Percentiles rank a stretch among this genome's conserved stretches.
These are phyloP conservation scores for Tautogolabrus adspersus DNA, from an alignment of 2,113 vertebrate genomes.

Conservation along the genomic window DNA sequence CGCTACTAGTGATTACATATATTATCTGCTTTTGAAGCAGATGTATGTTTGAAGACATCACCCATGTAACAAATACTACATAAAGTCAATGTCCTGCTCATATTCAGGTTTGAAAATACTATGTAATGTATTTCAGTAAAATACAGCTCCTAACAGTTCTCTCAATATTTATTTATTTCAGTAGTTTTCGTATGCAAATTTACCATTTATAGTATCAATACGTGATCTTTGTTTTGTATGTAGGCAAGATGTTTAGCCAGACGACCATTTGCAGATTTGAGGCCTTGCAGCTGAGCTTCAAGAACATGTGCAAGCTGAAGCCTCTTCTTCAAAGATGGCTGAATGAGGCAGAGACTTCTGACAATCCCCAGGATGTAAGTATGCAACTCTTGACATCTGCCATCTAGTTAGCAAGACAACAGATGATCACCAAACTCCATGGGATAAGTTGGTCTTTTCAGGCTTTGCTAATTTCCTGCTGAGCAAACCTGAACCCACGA, in stretches of 20 bases:
- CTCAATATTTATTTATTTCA: too few relatives aligned
- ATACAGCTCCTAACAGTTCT: too few relatives aligned
- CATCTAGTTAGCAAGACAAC: slow-evolving; percentile 60
- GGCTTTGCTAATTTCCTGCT: slow-evolving; percentile 30
- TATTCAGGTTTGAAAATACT: too few relatives aligned
- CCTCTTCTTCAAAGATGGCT: slow-evolving; percentile 87
- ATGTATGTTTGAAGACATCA: too few relatives aligned
- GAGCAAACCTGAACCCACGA: slow-evolving; percentile 6
- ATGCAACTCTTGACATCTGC: slow-evolving; percentile 39
- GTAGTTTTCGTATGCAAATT: too few relatives aligned
- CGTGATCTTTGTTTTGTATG: not conserved
- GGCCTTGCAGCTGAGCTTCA: slow-evolving; percentile 87
- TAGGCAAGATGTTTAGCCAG: slow-evolving; percentile 90
- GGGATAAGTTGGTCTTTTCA: slow-evolving; percentile 16
- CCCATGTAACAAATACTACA: too few relatives aligned
- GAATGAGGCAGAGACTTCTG: slow-evolving; percentile 83
- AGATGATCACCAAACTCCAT: slow-evolving; percentile 7
- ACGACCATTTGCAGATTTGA: slow-evolving; percentile 89
- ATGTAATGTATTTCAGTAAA: too few relatives aligned
- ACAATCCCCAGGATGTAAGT: slow-evolving; percentile 85
- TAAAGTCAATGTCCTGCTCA: too few relatives aligned
- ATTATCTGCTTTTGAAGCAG: too few relatives aligned
- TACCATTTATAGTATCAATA: too few relatives aligned
- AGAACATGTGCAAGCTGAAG: slow-evolving; percentile 89
- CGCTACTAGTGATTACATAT: too few relatives aligned